A percentile compares a stretch with the other conserved stretches of the same genome.
These are phyloP conservation scores for Philypnodon macrostomus DNA, from an alignment of 2,797 vertebrate genomes.

Conservation along the genomic window DNA sequence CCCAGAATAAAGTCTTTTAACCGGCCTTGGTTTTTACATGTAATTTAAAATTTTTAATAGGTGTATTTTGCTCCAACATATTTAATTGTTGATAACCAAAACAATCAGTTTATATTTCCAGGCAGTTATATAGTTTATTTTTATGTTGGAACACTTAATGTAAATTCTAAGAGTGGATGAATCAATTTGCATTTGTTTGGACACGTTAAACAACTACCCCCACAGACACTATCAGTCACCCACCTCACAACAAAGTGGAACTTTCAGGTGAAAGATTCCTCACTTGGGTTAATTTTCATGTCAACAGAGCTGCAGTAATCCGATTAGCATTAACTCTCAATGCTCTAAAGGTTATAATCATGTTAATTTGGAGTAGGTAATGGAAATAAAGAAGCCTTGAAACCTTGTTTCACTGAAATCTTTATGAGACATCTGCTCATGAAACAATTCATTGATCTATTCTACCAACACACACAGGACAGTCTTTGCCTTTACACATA, in stretches of 20 bases:
- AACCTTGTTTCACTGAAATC: constrained; percentile 56
- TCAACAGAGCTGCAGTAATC: constrained; percentile 8
- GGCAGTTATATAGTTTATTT: too few species aligned
- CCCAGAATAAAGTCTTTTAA: too few species aligned
- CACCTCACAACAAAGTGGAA: background rate
- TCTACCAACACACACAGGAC: constrained; percentile 92
- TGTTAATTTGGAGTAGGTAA: constrained; percentile 1
- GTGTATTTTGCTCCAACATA: too few species aligned
- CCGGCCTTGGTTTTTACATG: too few species aligned
- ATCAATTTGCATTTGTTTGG: constrained; percentile 15
- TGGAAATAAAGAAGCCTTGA: constrained; percentile 49
- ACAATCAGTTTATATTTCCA: too few species aligned
- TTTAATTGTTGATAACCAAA: too few species aligned
- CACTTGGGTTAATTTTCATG: constrained; percentile 27
- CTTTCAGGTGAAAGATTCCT: constrained; percentile 33
- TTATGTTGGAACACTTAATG: too few species aligned
- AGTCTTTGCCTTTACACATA: constrained; percentile 75
- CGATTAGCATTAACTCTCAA: background rate
- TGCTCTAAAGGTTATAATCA: background rate
- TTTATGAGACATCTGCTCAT: constrained; percentile 78
- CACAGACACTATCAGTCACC: background rate
- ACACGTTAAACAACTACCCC: constrained; percentile 3
- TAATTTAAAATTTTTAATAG: too few species aligned
- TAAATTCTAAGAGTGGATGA: too few species aligned
- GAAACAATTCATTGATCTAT: constrained; percentile 86